Conservation (phyloP, 2,113 vertebrate genomes). For the Pangasianodon hypophthalmus region DNA sequence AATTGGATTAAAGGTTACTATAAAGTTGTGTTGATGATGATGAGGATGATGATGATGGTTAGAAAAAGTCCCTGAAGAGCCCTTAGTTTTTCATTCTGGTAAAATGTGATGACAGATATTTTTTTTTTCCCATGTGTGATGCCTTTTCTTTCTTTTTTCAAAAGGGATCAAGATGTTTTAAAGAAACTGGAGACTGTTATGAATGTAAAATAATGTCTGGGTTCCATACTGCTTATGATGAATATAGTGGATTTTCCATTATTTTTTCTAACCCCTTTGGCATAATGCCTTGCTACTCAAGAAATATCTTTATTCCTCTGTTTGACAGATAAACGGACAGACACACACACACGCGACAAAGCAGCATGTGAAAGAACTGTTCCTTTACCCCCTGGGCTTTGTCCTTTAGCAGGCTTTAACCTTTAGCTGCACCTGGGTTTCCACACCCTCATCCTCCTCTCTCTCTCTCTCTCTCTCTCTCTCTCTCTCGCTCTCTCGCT, state of each 20-base stretch:
- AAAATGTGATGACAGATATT: background rate
- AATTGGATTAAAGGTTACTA: conserved; percentile 11
- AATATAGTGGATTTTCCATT: background rate
- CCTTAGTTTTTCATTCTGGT: background rate
- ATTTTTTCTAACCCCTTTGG: background rate
- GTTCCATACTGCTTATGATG: background rate
- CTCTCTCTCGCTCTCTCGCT: conserved; percentile 21
- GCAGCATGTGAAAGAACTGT: conserved; percentile 39
- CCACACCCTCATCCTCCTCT: conserved; percentile 44
- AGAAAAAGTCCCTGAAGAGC: background rate
- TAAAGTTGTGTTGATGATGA: background rate
- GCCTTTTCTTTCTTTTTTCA: background rate
- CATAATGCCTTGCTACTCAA: background rate
- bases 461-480: conserved; percentile 8
- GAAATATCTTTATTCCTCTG: background rate
- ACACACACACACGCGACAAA: conserved; percentile 7
- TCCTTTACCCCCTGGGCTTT: conserved; percentile 40
- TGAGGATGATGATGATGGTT: background rate
- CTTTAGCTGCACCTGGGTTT: conserved; percentile 50
- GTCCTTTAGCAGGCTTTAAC: conserved; percentile 50
- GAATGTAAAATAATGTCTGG: background rate
- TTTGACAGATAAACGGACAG: conserved; percentile 23
- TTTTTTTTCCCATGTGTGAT: background rate
- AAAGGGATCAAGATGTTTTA: background rate
- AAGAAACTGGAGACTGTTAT: background rate